Evolutionary conservation across 2,113 vertebrate genomes (phyloP), one percentile per base, ranked within the genome.

Genomic region (Calyptomena viridis): DNA sequence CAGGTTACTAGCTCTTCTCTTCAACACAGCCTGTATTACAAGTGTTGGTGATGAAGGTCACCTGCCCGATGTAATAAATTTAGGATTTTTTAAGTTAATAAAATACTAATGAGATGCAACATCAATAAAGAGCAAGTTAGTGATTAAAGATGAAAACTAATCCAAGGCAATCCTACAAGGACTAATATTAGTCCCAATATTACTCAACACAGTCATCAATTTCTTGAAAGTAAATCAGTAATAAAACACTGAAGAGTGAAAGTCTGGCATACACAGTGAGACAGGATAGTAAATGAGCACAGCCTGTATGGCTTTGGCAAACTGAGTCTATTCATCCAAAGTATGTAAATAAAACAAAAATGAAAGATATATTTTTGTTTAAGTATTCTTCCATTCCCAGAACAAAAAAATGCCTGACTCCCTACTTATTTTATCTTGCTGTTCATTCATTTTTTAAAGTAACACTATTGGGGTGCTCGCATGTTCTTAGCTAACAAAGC

Each of bases 131-230:
- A 52, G 52, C 14, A 35, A 77, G 8, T 77, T 40, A 62, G 50
- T 40, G 42, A 89, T 75, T 63, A 63, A 91, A 59, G 46, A 84
- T 22, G 23, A 71, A 78, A 91, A 81, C 81, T 30, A 87, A 91
- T 42, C 60, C 78, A 52, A 74, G 35, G 33, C 39, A 53, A 30
- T 44, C 30, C 66, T 72, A 39, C 44, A 59, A 81, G 44, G 20
- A 92, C 75, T 82, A 82, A 30, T 23, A 15, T 60, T 37, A 27
- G 20, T 56, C 52, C 69, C 39, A 59, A 22, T 19, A 7, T 39
- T 55, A 75, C 12, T 72, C 60, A 87, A 64, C 14, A 55, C 8
- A 55, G 31, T 20, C 37, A 74, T 84, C 74, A 59, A 27, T 87
- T 40, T 84, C 58, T 62, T 49, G 17, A 58, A 87, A 94, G 76